Percentiles rank a stretch among this genome's conserved stretches.
phyloP scores from a whole-genome alignment of 1,140 invertebrate species.

The Caerostris extrusa region DNA sequence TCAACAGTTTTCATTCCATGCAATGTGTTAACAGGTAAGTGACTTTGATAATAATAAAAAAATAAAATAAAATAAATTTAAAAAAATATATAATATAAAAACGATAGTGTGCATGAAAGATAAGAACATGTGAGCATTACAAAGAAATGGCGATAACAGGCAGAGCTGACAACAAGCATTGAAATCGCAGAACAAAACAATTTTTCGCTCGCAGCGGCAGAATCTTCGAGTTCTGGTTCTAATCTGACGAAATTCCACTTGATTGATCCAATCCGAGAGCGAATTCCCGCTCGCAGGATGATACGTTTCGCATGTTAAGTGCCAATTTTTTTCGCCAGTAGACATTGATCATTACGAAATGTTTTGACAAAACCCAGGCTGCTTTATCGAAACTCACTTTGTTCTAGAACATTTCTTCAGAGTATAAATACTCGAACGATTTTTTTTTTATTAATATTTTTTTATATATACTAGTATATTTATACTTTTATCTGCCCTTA shows the following conservation, averaged over 20 bases:
- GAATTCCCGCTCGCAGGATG: neutral
- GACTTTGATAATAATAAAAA: too few species aligned
- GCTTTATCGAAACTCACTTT: neutral
- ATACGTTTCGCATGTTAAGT: neutral
- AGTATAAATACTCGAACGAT: neutral
- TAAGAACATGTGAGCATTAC: too few species aligned
- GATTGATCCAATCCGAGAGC: neutral
- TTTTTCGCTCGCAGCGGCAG: too few species aligned
- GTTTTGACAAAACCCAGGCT: neutral
- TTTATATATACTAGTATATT: neutral
- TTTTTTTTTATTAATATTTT: neutral
- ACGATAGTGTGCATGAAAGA: too few species aligned
- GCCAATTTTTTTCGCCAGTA: neutral
- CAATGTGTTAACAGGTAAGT: too few species aligned
- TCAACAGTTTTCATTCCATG: too few species aligned
- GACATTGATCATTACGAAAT: neutral
- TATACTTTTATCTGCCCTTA: neutral
- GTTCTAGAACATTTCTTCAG: neutral
- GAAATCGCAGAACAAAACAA: too few species aligned
- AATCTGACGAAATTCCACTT: neutral
- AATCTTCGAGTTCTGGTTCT: too few species aligned
- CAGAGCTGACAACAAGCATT: too few species aligned
- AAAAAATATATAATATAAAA: too few species aligned
- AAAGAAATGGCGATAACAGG: too few species aligned
- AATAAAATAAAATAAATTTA: too few species aligned